phyloP scores from a whole-genome alignment of 2,888 invertebrate species.

The Thymelicus acteon region DNA sequence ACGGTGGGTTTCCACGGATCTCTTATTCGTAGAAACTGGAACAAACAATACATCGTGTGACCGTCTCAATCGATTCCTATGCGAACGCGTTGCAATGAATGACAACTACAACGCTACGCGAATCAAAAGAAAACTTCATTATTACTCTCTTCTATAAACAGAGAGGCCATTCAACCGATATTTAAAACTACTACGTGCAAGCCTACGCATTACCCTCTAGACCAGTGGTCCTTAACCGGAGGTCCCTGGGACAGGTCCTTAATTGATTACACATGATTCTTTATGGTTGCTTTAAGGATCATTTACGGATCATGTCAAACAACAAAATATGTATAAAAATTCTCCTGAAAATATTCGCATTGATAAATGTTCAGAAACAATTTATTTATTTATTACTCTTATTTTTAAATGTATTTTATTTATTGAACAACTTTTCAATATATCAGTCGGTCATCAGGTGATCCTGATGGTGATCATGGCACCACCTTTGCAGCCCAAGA shows the following conservation, averaged over 20 bases:
- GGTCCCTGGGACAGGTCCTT: neutral
- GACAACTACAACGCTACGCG: slow-evolving; percentile 32
- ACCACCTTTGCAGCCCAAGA: too few species aligned
- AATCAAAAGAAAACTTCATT: slow-evolving; percentile 37
- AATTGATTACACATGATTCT: too few species aligned
- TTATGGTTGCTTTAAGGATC: too few species aligned
- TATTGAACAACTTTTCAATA: too few species aligned
- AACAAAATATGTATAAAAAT: neutral
- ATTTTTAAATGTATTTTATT: too few species aligned
- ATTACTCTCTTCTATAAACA: slow-evolving; percentile 35
- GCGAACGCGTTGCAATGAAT: slow-evolving; percentile 32
- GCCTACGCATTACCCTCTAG: slow-evolving; percentile 25
- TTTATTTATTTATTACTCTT: too few species aligned
- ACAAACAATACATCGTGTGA: slow-evolving; percentile 59
- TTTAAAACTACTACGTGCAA: slow-evolving; percentile 26
- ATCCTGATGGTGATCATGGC: too few species aligned
- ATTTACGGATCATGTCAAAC: neutral
- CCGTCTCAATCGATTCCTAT: slow-evolving; percentile 49
- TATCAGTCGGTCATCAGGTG: too few species aligned
- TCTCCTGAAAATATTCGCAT: too few species aligned
- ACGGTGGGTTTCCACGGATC: slow-evolving; percentile 52
- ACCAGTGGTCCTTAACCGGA: neutral
- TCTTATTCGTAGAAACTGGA: slow-evolving; percentile 52
- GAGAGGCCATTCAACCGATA: slow-evolving; percentile 36
- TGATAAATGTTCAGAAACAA: too few species aligned